A percentile compares a stretch with the other conserved stretches of the same genome.
These are phyloP conservation scores for Chromoteleia sp. DNA, from an alignment of 2,888 invertebrate species.

Conservation along the genomic window DNA sequence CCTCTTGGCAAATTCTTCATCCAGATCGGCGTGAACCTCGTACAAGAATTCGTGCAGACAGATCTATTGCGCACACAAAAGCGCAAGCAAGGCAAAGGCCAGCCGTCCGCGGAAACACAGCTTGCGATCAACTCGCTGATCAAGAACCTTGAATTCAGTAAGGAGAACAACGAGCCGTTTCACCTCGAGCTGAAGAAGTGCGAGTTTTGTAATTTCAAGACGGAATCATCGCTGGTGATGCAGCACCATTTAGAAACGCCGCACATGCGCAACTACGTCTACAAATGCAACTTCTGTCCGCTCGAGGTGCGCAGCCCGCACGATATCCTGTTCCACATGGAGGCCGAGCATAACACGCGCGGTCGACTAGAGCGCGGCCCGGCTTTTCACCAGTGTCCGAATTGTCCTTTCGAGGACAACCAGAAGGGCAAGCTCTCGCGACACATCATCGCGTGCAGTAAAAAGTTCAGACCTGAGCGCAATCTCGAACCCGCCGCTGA, in stretches of 20 bases:
- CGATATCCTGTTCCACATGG: conserved; percentile 96
- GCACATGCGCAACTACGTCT: conserved; percentile 94
- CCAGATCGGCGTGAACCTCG: conserved; percentile 95
- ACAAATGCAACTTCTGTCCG: conserved; percentile 94
- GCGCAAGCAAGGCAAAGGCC: conserved; percentile 91
- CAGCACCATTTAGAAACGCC: conserved; percentile 95
- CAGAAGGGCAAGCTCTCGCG: conserved; percentile 95
- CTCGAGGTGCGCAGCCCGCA: conserved; percentile 93
- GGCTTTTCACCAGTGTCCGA: conserved; percentile 95
- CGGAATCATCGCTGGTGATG: conserved; percentile 93
- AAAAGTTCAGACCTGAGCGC: conserved; percentile 94
- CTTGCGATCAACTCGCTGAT: conserved; percentile 92
- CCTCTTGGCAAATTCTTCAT: conserved; percentile 96
- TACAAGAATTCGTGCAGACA: conserved; percentile 97
- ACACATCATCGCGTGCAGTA: conserved; percentile 94
- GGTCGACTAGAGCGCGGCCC: conserved; percentile 94
- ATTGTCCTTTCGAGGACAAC: conserved; percentile 97
- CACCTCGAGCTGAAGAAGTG: conserved; percentile 91
- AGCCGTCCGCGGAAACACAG: conserved; percentile 89
- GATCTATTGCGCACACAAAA: conserved; percentile 95
- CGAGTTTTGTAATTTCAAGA: conserved; percentile 95
- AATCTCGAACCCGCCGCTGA: conserved; percentile 95
- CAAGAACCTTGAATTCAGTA: conserved; percentile 93
- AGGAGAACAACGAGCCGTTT: conserved; percentile 93
- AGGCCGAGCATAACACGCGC: conserved; percentile 93